Evolutionary conservation across 2,797 vertebrate genomes (phyloP), one percentile per base, ranked within the genome.

Genomic region (Artibeus lituratus): DNA sequence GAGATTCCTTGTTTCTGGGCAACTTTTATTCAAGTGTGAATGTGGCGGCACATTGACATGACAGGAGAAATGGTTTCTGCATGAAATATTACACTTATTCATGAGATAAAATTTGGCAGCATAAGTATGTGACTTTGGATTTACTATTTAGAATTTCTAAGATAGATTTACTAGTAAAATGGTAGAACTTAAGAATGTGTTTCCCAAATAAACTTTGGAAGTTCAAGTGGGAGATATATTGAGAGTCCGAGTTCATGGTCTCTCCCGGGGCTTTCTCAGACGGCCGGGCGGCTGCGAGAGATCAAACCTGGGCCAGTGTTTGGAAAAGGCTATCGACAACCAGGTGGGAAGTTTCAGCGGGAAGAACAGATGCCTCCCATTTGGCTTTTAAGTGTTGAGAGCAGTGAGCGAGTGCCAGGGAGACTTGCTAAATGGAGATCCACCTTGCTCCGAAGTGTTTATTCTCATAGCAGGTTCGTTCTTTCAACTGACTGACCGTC

Each of bases 291-390:
- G 97, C 97, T 98, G 97, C 95, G 94, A 97, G 87, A 78, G 80
- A 94, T 97, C 97, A 98, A 97, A 93, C 96, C 89, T 83, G 87
- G 92, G 80, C 82, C 82, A 90, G 3, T 97, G 96, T 97, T 98
- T 98, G 96, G 96, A 97, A 97, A 95, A 37, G 19, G 53, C 89
- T 76, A 94, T 91, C 2, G 14, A 62, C 91, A 87, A 80, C 91
- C 97, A 98, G 97, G 97, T 97, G 97, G 97, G 91, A 97, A 39
- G n/a, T 80, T 82, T 98, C 97, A 97, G 91, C 53, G 59, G 87
- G 91, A 87, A 93, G 95, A 92, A 88, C 94, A 91, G 92, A 97
- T 81, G 96, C 92, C 97, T 97, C 78, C 67, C 92, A 70, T 84
- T 95, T 94, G 95, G 94, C 97, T 97, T 95, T 98, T 84, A 97